Conservation (phyloP, 2,113 vertebrate species). For the Synodontis membranacea region DNA sequence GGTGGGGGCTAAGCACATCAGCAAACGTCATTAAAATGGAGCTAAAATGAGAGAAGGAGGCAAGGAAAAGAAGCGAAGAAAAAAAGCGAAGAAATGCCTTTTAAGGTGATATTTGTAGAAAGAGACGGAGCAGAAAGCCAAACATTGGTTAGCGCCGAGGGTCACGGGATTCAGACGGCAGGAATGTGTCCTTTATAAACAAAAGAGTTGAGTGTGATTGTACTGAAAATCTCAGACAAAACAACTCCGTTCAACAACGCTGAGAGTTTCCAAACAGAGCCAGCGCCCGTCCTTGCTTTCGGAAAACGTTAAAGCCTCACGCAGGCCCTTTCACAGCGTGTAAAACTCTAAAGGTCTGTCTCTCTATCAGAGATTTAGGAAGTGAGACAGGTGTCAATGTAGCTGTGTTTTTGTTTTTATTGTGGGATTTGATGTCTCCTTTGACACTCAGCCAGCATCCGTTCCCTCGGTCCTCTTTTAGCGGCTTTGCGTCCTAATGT, state of each 20-base stretch:
- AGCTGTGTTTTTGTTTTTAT: conserved; percentile 67
- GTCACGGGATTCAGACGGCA: conserved; percentile 37
- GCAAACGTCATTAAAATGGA: conserved; percentile 73
- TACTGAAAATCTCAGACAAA: conserved; percentile 56
- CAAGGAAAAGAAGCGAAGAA: neutral
- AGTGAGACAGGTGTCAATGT: conserved; percentile 64
- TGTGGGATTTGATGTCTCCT: conserved; percentile 67
- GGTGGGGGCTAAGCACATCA: conserved; percentile 66
- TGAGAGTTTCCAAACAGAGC: neutral
- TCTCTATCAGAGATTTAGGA: conserved; percentile 50
- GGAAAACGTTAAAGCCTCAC: conserved; percentile 12
- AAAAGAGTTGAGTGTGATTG: conserved; percentile 51
- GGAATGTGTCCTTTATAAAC: conserved; percentile 47
- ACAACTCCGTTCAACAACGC: conserved; percentile 35
- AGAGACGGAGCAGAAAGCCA: conserved; percentile 71
- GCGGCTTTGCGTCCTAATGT: conserved; percentile 17
- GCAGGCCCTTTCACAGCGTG: neutral
- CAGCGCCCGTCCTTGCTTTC: neutral
- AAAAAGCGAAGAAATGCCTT: conserved; percentile 36
- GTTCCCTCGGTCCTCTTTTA: neutral
- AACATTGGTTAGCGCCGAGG: conserved; percentile 57
- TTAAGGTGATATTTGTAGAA: conserved; percentile 70
- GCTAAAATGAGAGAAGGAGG: neutral
- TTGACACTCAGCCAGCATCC: conserved; percentile 51
- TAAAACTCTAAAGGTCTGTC: conserved; percentile 38